Percentiles rank a stretch among this genome's conserved stretches.
Evolutionary conservation across 2,888 invertebrate genomes (phyloP).

Genomic region (Thymelicus acteon): DNA sequence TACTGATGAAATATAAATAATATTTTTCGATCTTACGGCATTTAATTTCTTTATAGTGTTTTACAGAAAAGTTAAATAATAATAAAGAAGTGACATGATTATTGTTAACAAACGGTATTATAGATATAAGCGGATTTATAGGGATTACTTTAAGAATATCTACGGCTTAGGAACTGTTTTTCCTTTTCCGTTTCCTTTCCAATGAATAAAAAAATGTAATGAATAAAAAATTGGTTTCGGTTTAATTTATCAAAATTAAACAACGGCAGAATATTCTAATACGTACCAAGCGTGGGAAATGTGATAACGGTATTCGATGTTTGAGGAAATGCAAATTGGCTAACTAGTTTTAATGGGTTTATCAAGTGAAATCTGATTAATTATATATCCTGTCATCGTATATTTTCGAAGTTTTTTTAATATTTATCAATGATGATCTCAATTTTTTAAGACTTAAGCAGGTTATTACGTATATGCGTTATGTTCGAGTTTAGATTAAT

Average conservation of each 20-base stretch:
- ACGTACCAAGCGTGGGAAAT: slow-evolving; percentile 55
- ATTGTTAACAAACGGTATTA: too few species aligned
- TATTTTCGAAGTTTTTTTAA: slow-evolving; percentile 14
- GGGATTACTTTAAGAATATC: too few species aligned
- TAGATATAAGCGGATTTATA: too few species aligned
- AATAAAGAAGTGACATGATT: too few species aligned
- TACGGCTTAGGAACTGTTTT: too few species aligned
- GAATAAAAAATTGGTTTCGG: too few species aligned
- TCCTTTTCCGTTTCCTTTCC: too few species aligned
- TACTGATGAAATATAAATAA: too few species aligned
- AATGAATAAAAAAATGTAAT: too few species aligned
- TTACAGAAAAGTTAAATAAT: too few species aligned
- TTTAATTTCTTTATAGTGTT: too few species aligned
- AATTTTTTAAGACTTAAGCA: slow-evolving; percentile 16
- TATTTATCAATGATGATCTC: slow-evolving; percentile 17
- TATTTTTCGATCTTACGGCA: too few species aligned
- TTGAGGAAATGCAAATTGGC: slow-evolving; percentile 53
- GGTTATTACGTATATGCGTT: slow-evolving; percentile 1
- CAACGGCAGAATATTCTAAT: slow-evolving; percentile 27
- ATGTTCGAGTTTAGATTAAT: slow-evolving; percentile 19
- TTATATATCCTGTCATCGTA: slow-evolving; percentile 22
- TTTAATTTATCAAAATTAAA: background rate
- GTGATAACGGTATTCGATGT: slow-evolving; percentile 38
- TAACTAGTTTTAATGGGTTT: slow-evolving; percentile 53
- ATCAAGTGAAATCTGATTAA: slow-evolving; percentile 42